phyloP scores from a whole-genome alignment of 2,888 invertebrate species.

The Lathronympha strigana region DNA sequence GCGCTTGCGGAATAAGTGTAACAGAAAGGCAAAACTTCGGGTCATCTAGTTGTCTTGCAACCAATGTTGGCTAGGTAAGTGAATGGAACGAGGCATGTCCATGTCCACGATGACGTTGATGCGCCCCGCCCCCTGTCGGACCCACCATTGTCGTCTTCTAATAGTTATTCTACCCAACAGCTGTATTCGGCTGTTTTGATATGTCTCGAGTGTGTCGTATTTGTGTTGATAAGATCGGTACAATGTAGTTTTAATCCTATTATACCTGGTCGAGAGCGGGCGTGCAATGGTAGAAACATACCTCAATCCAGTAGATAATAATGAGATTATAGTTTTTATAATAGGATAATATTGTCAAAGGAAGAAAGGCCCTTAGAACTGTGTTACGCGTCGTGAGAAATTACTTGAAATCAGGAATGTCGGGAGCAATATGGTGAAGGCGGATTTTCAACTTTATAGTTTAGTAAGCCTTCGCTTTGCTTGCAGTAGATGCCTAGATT shows the following conservation, averaged over 20 bases:
- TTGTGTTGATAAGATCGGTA: slow-evolving; percentile 25
- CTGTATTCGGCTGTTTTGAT: slow-evolving; percentile 25
- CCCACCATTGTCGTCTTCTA: slow-evolving; percentile 16
- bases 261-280: slow-evolving; percentile 3
- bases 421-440: not conserved
- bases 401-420: not conserved
- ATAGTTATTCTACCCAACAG: slow-evolving; percentile 30
- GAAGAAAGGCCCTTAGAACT: slow-evolving; percentile 5
- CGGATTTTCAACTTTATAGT: too few species aligned
- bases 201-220: slow-evolving; percentile 12
- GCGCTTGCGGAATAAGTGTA: too few species aligned
- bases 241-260: slow-evolving; percentile 20
- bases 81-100: not conserved
- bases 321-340: slow-evolving; percentile 16
- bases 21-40: too few species aligned
- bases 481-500: too few species aligned
- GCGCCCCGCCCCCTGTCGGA: slow-evolving; percentile 30
- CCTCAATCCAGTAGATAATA: not conserved
- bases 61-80: not conserved
- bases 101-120: slow-evolving; percentile 23
- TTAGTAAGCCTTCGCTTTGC: too few species aligned
- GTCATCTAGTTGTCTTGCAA: not conserved
- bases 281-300: slow-evolving; percentile 18
- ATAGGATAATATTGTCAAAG: slow-evolving; percentile 14
- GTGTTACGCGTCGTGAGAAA: slow-evolving; percentile 15